Percentiles rank a stretch among this genome's conserved stretches.
Conservation (phyloP, 2,113 vertebrate genomes). For the Neolamprologus modestus region DNA sequence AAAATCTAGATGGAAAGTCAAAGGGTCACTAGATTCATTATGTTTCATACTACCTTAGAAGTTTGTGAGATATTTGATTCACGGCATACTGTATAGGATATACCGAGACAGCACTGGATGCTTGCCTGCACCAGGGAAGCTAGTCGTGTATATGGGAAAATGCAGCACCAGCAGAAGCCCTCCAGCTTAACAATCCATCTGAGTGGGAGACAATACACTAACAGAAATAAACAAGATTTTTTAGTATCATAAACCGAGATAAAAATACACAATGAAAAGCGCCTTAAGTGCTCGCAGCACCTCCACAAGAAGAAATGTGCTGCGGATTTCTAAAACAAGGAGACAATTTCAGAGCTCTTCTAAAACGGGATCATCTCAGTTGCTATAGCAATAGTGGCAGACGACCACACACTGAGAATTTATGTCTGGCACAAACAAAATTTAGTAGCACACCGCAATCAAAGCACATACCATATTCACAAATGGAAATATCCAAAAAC, state of each 20-base stretch:
- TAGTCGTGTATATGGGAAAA: background rate
- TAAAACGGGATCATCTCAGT: conserved; percentile 47
- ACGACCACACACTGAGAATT: conserved; percentile 49
- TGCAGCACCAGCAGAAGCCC: background rate
- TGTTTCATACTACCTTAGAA: background rate
- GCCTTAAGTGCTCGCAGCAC: background rate
- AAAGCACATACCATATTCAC: background rate
- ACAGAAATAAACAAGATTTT: background rate
- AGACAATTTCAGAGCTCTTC: conserved; percentile 18
- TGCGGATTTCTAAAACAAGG: conserved; percentile 29
- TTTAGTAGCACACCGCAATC: conserved; percentile 12
- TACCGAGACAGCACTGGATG: background rate
- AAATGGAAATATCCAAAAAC: background rate
- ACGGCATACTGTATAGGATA: background rate
- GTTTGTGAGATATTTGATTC: background rate
- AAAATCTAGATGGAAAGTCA: background rate
- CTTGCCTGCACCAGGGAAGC: background rate
- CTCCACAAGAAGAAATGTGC: background rate
- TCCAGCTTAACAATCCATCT: background rate
- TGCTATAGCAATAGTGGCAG: conserved; percentile 60
- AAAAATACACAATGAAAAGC: background rate
- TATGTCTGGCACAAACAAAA: conserved; percentile 22
- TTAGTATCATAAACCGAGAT: background rate
- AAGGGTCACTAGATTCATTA: background rate
- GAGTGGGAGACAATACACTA: background rate